These are phyloP conservation scores for Drosophila malerkotliana DNA, from an alignment of 1,140 invertebrate species.

Conservation along the genomic window DNA sequence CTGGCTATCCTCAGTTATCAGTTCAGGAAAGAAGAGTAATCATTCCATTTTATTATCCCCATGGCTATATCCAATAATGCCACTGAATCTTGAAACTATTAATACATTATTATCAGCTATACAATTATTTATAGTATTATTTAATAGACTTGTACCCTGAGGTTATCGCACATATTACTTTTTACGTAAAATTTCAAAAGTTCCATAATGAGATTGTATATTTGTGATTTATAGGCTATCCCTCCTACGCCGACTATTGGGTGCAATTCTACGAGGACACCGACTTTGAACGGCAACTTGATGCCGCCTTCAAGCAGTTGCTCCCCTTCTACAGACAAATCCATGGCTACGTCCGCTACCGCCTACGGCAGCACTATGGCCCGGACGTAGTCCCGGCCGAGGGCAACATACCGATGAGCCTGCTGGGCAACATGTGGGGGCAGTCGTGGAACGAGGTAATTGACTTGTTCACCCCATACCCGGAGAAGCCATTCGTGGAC, in stretches of 20 bases:
- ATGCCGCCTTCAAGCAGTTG: slow-evolving; percentile 85
- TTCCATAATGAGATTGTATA: background rate
- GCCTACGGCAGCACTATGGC: slow-evolving; percentile 85
- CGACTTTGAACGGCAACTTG: slow-evolving; percentile 84
- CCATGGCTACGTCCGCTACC: slow-evolving; percentile 87
- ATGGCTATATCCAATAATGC: background rate
- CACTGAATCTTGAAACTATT: background rate
- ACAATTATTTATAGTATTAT: background rate
- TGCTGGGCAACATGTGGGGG: slow-evolving; percentile 89
- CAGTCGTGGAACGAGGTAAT: slow-evolving; percentile 90
- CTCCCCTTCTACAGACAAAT: slow-evolving; percentile 87
- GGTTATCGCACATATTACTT: background rate
- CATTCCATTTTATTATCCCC: background rate
- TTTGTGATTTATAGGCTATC: slow-evolving; percentile 44
- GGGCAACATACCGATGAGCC: slow-evolving; percentile 82
- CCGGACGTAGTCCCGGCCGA: slow-evolving; percentile 68
- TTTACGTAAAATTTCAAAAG: background rate
- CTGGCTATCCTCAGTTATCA: no score
- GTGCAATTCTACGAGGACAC: slow-evolving; percentile 86
- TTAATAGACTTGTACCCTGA: background rate
- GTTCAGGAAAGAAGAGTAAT: no score
- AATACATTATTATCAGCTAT: background rate
- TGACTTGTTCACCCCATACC: slow-evolving; percentile 89
- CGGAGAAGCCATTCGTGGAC: slow-evolving; percentile 86
- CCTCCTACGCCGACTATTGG: slow-evolving; percentile 84